Evolutionary conservation across 2,113 vertebrate species (phyloP).

Genomic region (Arothron firmamentum): DNA sequence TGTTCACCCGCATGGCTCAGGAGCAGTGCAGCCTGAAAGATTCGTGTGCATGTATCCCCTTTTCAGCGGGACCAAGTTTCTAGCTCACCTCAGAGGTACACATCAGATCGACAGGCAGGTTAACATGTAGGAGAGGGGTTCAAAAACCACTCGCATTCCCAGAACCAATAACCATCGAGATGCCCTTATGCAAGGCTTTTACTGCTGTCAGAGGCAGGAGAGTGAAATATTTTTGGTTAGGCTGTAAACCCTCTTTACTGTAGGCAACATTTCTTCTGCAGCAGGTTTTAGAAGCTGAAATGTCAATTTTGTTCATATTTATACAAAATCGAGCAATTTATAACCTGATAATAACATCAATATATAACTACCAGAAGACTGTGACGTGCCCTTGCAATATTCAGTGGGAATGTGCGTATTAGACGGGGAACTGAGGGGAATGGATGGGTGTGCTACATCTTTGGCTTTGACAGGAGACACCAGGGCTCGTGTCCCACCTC

Average conservation of each 20-base stretch:
- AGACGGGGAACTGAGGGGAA: no score
- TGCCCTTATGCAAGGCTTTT: conserved; percentile 17
- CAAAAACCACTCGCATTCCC: conserved; percentile 20
- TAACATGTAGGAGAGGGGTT: conserved; percentile 36
- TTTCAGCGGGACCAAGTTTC: conserved; percentile 31
- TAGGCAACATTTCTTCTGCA: background rate
- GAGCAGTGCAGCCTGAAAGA: conserved; percentile 5
- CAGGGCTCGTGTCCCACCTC: no score
- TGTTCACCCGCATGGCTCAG: conserved; percentile 28
- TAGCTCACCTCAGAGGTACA: conserved; percentile 11
- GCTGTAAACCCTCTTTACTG: background rate
- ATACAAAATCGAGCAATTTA: no score
- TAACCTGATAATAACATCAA: no score
- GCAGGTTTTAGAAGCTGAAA: no score
- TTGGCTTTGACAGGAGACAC: no score
- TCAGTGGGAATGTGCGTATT: no score
- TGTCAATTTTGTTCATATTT: no score
- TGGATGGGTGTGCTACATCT: no score
- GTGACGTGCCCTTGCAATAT: no score
- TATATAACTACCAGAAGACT: no score
- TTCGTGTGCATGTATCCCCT: background rate
- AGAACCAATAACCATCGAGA: conserved; percentile 12
- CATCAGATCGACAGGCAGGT: conserved; percentile 30
- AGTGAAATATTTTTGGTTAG: conserved; percentile 7
- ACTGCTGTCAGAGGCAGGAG: conserved; percentile 9